phyloP scores from a whole-genome alignment of 2,113 vertebrate genomes.

The Jacana jacana region DNA sequence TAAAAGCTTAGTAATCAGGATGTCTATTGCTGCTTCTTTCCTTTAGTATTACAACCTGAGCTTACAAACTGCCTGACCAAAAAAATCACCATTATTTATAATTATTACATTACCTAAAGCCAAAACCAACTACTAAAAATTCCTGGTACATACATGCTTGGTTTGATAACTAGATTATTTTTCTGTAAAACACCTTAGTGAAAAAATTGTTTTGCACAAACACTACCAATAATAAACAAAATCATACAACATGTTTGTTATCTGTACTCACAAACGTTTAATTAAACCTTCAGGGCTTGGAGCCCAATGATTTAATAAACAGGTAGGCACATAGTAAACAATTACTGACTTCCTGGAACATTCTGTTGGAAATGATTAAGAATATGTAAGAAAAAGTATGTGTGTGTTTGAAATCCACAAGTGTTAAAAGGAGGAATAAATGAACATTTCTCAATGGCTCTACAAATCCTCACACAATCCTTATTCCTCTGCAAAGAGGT shows the following conservation, averaged over 20 bases:
- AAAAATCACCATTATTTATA: neutral
- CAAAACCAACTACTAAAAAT: neutral
- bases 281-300: neutral
- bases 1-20: neutral
- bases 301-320: neutral
- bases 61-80: neutral
- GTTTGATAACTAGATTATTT: neutral
- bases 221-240: neutral
- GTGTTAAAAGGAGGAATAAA: neutral
- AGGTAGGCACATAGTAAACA: neutral
- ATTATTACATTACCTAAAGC: neutral
- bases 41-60: neutral
- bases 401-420: neutral
- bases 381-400: neutral
- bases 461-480: neutral
- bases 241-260: neutral
- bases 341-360: neutral
- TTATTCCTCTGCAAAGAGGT: neutral
- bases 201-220: neutral
- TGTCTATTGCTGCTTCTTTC: neutral
- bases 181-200: neutral
- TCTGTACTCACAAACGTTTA: neutral
- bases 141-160: fast-evolving
- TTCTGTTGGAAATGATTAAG: neutral
- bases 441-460: neutral